Base-by-base conservation (phyloP, 2,888 invertebrate genomes). In the Anticlea derivata region DNA sequence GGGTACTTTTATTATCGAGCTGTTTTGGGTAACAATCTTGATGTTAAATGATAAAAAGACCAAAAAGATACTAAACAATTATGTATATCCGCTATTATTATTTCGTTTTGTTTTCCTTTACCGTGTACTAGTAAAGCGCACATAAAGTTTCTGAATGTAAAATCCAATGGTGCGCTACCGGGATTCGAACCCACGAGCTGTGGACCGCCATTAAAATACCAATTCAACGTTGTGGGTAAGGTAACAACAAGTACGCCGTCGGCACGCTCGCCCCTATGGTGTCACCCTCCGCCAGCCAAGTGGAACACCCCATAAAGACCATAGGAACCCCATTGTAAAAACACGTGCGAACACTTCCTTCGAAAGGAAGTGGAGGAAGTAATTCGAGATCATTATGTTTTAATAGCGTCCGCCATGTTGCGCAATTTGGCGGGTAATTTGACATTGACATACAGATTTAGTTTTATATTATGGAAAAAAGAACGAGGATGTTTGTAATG, bases 321-420 rank as follows among this genome's bases (percentile, higher is more conserved):
- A 27, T 43, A 53, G 39, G 50, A 56, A 12, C 34, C 37, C 60
- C 55, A 67, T 65, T 63, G 62, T 67, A 33, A 5, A 31, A 56
- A 65, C 75, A 75, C 75, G 75, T 76, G 76, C 55, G 58, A 23
- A 13, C 47, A 48, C 55, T 46, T 51, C 47, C 47, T 33, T 7
- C 37, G n/a, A 37, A 45, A 46, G 52, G 50, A 50, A 50, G 31
- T 33, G 31, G 47, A 46, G 67, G 67, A 67, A 64, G 47, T 47
- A 37, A 51, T 51, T 17, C 4, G 29, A 31, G 51, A 35, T 33
- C 23, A 39, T 34, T 35, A 52, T 65, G 55, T 22, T 31, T n/a
- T 49, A 57, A 67, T 55, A 43, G 55, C 55, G 34, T 58, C 55
- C 44, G 48, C 30, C 49, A 55, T 52, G 35, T 39, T 57, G 53